These are phyloP conservation scores for Luscinia megarhynchos DNA, from an alignment of 2,797 vertebrate genomes.

Conservation along the genomic window DNA sequence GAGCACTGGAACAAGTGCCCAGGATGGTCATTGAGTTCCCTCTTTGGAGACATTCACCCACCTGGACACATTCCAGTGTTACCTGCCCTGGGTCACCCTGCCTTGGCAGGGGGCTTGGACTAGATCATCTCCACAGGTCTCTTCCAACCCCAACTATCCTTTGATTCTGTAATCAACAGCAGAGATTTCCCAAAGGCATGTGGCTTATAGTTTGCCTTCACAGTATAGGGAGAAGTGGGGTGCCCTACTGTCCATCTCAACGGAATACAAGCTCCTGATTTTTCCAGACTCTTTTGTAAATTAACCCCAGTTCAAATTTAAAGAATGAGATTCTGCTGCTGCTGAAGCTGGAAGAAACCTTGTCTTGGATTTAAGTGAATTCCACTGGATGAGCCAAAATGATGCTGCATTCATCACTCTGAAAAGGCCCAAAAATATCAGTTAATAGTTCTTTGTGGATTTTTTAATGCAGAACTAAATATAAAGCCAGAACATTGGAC, in stretches of 20 bases:
- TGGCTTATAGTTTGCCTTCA: background rate
- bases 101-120: background rate
- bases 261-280: background rate
- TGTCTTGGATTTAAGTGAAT: background rate
- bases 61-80: background rate
- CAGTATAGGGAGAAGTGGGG: background rate
- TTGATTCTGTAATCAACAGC: background rate
- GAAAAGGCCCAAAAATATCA: background rate
- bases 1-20: background rate
- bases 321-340: background rate
- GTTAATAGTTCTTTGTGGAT: background rate
- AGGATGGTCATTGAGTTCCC: background rate
- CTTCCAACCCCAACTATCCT: background rate
- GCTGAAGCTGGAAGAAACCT: background rate
- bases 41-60: background rate
- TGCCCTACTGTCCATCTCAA: background rate
- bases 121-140: background rate
- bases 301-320: background rate
- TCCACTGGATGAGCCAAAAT: background rate
- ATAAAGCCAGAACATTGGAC: background rate
- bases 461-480: background rate
- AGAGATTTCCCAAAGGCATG: rapidly evolving
- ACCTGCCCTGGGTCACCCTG: background rate
- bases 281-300: background rate
- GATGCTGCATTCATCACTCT: background rate